Percentiles rank a stretch among this genome's conserved stretches.
phyloP scores from a whole-genome alignment of 1,140 invertebrate genomes.

The Hyposmocoma kahamanoa region DNA sequence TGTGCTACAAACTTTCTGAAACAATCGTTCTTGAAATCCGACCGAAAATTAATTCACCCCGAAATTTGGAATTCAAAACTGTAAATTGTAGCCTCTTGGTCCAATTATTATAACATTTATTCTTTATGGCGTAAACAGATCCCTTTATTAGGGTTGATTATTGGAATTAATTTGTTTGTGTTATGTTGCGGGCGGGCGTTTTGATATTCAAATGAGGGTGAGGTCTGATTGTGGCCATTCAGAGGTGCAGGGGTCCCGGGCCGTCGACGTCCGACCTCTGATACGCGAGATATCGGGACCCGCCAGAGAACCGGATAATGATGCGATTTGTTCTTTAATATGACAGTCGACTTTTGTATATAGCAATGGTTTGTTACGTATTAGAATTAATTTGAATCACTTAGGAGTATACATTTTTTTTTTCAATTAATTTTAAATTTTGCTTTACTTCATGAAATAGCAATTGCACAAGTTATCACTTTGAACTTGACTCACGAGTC shows the following conservation, averaged over 20 bases:
- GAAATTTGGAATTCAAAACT: constrained; percentile 54
- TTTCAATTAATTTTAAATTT: too few species aligned
- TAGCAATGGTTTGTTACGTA: too few species aligned
- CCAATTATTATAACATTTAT: constrained; percentile 70
- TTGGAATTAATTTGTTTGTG: constrained; percentile 72
- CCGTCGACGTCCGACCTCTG: not conserved
- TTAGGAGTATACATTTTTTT: too few species aligned
- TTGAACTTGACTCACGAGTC: too few species aligned
- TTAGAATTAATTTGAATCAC: too few species aligned
- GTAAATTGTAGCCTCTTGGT: constrained; percentile 58
- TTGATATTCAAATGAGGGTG: constrained; percentile 69
- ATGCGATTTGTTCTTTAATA: too few species aligned
- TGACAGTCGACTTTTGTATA: too few species aligned
- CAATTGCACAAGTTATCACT: too few species aligned
- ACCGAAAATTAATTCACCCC: constrained; percentile 58
- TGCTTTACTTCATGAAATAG: too few species aligned
- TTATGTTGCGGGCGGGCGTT: constrained; percentile 62
- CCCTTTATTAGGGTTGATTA: constrained; percentile 70
- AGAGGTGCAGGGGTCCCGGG: constrained; percentile 10
- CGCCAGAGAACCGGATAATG: constrained; percentile 33
- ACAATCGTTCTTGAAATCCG: constrained; percentile 37
- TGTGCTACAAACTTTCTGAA: constrained; percentile 23
- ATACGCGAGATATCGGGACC: constrained; percentile 6
- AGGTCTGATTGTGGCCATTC: constrained; percentile 54
- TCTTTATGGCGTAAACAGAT: constrained; percentile 68